Percentiles rank a stretch among this genome's conserved stretches.
These are phyloP conservation scores for Cnemophilus loriae DNA, from an alignment of 2,113 vertebrate genomes.

Conservation along the genomic window DNA sequence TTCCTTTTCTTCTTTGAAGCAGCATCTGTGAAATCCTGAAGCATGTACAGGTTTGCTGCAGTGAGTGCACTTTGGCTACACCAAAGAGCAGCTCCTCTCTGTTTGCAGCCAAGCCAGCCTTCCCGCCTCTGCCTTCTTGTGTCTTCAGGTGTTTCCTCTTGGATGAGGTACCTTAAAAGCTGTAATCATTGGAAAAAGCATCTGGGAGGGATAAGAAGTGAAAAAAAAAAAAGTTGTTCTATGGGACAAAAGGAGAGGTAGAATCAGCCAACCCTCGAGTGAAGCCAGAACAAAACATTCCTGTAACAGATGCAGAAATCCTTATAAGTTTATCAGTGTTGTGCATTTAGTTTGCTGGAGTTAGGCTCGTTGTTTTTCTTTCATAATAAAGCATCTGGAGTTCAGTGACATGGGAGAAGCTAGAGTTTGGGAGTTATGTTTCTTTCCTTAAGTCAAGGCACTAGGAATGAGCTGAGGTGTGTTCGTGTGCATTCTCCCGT, in stretches of 20 bases:
- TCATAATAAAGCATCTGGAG: background rate
- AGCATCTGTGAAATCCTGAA: background rate
- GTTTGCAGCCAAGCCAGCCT: background rate
- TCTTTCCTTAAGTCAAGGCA: background rate
- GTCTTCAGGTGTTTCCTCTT: background rate
- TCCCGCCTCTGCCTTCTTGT: background rate
- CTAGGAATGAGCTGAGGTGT: background rate
- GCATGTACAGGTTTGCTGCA: background rate
- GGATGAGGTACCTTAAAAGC: background rate
- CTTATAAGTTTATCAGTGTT: background rate
- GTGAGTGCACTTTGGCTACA: accelerated
- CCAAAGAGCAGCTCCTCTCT: background rate
- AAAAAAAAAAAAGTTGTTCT: background rate
- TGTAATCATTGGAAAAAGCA: background rate
- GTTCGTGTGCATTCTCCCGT: background rate
- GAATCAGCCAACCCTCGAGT: background rate
- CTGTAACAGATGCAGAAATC: background rate
- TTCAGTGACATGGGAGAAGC: background rate
- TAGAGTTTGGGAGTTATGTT: background rate
- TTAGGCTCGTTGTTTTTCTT: background rate
- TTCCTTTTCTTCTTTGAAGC: background rate
- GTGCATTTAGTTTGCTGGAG: background rate
- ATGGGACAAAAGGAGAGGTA: background rate
- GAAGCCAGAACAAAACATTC: background rate
- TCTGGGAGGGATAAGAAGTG: background rate